Conservation (phyloP, 2,797 vertebrate species). For the Sebastes alutus region DNA sequence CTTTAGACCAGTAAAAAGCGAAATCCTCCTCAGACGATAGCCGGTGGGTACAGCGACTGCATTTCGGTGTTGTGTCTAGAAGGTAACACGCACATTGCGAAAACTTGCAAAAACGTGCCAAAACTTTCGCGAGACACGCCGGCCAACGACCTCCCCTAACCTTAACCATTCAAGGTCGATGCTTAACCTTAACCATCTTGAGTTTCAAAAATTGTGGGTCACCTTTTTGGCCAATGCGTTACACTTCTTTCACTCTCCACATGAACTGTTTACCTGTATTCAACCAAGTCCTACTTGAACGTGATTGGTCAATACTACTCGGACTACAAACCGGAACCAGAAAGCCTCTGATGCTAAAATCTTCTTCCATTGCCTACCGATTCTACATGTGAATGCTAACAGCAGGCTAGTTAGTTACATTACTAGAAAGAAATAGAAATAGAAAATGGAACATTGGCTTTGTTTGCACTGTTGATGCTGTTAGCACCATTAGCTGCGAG, state of each 20-base stretch:
- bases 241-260: rapidly evolving
- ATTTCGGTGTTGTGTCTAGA: too few relatives aligned
- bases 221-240: too few relatives aligned
- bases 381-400: neutral
- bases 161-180: too few relatives aligned
- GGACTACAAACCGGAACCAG: too few relatives aligned
- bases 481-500: neutral
- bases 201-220: rapidly evolving
- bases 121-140: rapidly evolving
- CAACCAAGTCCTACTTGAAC: rapidly evolving
- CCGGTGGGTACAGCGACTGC: too few relatives aligned
- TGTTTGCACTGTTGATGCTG: neutral
- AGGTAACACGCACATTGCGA: too few relatives aligned
- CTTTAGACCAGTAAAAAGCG: rapidly evolving
- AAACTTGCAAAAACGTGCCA: too few relatives aligned
- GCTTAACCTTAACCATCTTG: too few relatives aligned
- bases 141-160: rapidly evolving
- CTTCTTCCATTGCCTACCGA: rapidly evolving
- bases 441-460: neutral
- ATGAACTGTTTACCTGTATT: too few relatives aligned
- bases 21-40: rapidly evolving
- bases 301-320: too few relatives aligned
- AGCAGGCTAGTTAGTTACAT: neutral
- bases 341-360: too few relatives aligned
- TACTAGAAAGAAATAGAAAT: neutral